Evolutionary conservation across 2,888 invertebrate genomes (phyloP).

Genomic region (Sarcophaga subvicina): DNA sequence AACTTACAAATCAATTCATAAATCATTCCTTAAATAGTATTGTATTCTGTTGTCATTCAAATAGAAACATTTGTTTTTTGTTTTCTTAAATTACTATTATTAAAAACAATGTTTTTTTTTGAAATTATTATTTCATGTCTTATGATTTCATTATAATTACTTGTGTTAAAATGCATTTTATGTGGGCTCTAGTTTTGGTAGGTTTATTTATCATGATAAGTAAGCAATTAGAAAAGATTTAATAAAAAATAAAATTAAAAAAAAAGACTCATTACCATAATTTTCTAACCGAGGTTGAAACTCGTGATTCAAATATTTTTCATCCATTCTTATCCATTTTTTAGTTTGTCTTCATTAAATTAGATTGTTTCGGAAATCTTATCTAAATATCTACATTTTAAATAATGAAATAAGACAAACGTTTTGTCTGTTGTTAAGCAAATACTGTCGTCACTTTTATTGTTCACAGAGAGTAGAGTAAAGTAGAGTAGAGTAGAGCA

Average conservation of each 20-base stretch:
- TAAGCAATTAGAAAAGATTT: neutral
- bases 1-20: conserved; percentile 36
- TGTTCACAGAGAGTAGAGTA: neutral
- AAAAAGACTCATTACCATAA: neutral
- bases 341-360: conserved; percentile 7
- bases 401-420: conserved; percentile 37
- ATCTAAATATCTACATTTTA: conserved; percentile 42
- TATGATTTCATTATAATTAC: neutral
- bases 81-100: neutral
- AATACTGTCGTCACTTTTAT: conserved; percentile 21
- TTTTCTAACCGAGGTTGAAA: conserved; percentile 28
- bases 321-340: neutral
- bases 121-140: neutral
- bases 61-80: neutral
- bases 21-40: conserved; percentile 48
- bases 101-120: conserved; percentile 1
- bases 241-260: neutral
- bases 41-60: neutral
- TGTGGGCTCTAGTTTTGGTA: neutral
- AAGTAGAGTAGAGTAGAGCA: neutral
- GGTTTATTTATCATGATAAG: conserved; percentile 33
- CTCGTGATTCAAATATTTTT: conserved; percentile 52
- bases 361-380: conserved; percentile 37
- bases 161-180: conserved; percentile 22
- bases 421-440: conserved; percentile 40